Base-by-base conservation (phyloP, 2,797 vertebrate species). In the Margarornis squamiger region DNA sequence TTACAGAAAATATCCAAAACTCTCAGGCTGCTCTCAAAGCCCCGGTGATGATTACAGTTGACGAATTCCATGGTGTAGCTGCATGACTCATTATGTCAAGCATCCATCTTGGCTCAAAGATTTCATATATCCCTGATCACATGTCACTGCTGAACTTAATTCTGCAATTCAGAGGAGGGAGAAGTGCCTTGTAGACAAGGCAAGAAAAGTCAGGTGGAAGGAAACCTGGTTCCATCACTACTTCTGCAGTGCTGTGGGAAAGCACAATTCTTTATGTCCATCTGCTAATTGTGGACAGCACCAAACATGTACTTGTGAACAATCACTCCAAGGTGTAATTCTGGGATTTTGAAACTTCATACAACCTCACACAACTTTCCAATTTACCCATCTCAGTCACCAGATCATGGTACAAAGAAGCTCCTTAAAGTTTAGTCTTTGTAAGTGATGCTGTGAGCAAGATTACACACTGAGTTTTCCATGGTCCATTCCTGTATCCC, bases 1-100 rank as follows among this genome's bases (percentile, higher is more conserved):
- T 96, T 93, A 93, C 80, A 75, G 80, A 89, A 91, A 92, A 92
- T 82, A 87, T 55, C 76, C 90, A 13, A 51, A 88, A 77, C 36
- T 79, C 74, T 70, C 27, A 49, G 58, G 43, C 57, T 57, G 54
- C 81, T 95, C 55, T 91, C 48, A 80, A 58, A 1, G 0, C 54
- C 71, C 86, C 63, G 48, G 63, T 19, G 12, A 75, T 27, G 62
- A 92, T 87, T 63, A 63, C 17, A 34, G 81, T 49, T 86, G 61
- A 54, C 0, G 3, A 52, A 27, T 91, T 94, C 67, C 17, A 29
- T 63, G 68, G 57, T 90, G 68, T 76, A 2, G 0, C 78, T 84
- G 70, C 71, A 46, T 0, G 0, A 81, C 20, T 90, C 6, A 9
- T 72, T 70, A 75, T 55, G 55, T 52, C 52, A 85, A 82, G 34